A percentile compares a stretch with the other conserved stretches of the same genome.
phyloP scores from a whole-genome alignment of 2,888 invertebrate genomes.

The Congeria kusceri region DNA sequence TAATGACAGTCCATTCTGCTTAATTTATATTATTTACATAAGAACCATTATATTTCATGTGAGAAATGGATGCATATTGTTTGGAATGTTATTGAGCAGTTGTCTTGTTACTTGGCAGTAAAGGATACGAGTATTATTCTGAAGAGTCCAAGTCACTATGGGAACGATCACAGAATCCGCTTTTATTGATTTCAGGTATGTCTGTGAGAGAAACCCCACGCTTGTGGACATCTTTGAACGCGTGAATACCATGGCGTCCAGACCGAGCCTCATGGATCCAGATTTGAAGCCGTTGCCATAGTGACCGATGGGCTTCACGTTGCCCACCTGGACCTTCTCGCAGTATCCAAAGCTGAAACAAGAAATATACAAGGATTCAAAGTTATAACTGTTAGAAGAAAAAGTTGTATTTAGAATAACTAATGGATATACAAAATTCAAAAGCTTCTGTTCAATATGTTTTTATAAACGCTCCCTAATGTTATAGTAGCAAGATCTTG shows the following conservation, averaged over 20 bases:
- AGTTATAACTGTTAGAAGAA: background rate
- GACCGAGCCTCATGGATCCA: constrained; percentile 84
- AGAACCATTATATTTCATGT: too few relatives aligned
- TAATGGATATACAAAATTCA: background rate
- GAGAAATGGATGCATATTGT: too few relatives aligned
- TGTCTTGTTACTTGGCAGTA: constrained; percentile 68
- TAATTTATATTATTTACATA: too few relatives aligned
- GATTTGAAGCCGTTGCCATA: constrained; percentile 85
- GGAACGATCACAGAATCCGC: constrained; percentile 83
- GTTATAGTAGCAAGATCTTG: too few relatives aligned
- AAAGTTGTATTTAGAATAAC: background rate
- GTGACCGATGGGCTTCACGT: constrained; percentile 82
- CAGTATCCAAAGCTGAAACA: constrained; percentile 83
- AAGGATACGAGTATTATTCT: constrained; percentile 77
- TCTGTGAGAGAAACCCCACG: constrained; percentile 83
- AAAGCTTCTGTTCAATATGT: background rate
- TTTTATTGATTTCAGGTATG: constrained; percentile 76
- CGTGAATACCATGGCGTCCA: constrained; percentile 84
- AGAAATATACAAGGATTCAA: constrained; percentile 1
- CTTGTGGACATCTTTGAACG: constrained; percentile 71
- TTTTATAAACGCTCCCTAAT: too few relatives aligned
- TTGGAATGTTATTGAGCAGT: too few relatives aligned
- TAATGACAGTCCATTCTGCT: too few relatives aligned
- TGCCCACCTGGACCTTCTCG: constrained; percentile 73
- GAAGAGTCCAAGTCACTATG: constrained; percentile 79